Evolutionary conservation across 2,113 vertebrate species (phyloP), one percentile per base, ranked within the genome.

Genomic region (Plectropomus leopardus): DNA sequence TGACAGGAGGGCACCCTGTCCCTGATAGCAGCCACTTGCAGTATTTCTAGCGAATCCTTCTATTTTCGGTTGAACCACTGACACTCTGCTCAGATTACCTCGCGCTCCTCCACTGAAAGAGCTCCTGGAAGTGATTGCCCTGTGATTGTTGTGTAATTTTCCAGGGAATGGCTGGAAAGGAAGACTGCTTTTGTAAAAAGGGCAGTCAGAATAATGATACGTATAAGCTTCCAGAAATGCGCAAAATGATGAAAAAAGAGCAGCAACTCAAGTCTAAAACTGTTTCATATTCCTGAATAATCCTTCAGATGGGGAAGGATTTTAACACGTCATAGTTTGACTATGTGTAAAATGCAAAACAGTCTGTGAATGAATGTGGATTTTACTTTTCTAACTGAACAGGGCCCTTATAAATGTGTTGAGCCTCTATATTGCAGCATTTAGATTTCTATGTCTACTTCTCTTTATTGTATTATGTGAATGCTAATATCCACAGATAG

Each of bases 101-200:
- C 63, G 21, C 34, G 16, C 50, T 19, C 19, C 63, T 77, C 21
- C 30, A 42, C 48, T 36, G 42, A 73, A 63, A 75, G 30, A 50
- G 48, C 60, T 63, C 40, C 65, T 76, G 73, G 32, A 75, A 71
- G 76, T 85, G 80, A 87, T 76, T 76, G 71, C 76, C 54, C 7
- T 65, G 54, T 72, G 80, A 91, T 84, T 83, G 79, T 75, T 74
- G 72, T 71, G 84, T 82, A 45, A 78, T 89, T 88, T 83, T 75
- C 28, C 61, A 36, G 2, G 67, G 67, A 72, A 83, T 71, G 34
- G 54, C 69, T 61, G 65, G 32, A 71, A 78, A 77, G 16, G 63
- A 78, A 44, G 36, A 30, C 65, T 77, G 59, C 50, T 14, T 87
- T 82, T 73, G 53, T 28, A 36, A 44, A 36, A 54, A 47, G 34